These are phyloP conservation scores for Platycheirus rosarum DNA, from an alignment of 2,888 invertebrate species.

Conservation along the genomic window DNA sequence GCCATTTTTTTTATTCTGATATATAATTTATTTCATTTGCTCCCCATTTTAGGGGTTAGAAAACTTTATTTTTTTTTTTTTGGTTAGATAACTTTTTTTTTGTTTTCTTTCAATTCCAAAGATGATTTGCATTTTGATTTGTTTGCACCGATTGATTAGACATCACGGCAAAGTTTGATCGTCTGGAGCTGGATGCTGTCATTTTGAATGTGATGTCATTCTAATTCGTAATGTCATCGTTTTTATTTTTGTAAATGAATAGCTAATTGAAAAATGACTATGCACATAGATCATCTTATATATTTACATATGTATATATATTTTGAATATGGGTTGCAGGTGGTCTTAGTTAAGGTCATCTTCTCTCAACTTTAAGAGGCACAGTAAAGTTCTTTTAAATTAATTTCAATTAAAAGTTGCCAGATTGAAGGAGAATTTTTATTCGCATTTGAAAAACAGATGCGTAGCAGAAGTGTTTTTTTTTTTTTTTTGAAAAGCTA, in stretches of 20 bases:
- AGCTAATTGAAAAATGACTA: no score
- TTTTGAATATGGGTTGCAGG: constrained; percentile 37
- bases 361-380: constrained; percentile 6
- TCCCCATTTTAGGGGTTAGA: constrained; percentile 46
- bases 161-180: constrained; percentile 33
- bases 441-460: neutral
- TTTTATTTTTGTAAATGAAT: constrained; percentile 22
- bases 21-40: constrained; percentile 54
- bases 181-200: constrained; percentile 30
- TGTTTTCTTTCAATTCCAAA: constrained; percentile 38
- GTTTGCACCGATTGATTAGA: constrained; percentile 52
- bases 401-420: constrained; percentile 60
- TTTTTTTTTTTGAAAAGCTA: no score
- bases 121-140: constrained; percentile 57
- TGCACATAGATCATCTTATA: no score
- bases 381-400: constrained; percentile 40
- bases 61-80: constrained; percentile 58
- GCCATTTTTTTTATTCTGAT: constrained; percentile 33
- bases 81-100: constrained; percentile 22
- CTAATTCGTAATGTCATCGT: constrained; percentile 55
- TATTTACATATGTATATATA: no score
- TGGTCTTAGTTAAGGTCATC: constrained; percentile 52
- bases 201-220: constrained; percentile 62
- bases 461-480: neutral
- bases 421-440: constrained; percentile 28